Conservation (phyloP, 2,113 vertebrate genomes). For the Silurus meridionalis region DNA sequence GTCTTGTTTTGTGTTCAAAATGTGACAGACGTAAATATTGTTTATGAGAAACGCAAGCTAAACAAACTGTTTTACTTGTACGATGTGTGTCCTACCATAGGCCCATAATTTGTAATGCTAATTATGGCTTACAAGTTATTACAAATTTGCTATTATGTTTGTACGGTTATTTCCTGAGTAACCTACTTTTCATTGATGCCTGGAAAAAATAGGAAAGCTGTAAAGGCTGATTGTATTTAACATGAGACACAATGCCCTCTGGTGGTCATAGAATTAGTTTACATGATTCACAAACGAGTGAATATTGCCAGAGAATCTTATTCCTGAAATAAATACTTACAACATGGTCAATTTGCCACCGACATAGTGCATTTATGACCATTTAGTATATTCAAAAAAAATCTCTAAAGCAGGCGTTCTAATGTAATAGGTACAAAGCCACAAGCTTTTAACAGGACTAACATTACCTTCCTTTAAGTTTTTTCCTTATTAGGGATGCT, state of each 20-base stretch:
- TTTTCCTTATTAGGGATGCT: neutral
- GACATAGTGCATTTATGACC: neutral
- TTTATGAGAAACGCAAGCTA: neutral
- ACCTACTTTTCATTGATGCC: neutral
- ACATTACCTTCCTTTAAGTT: too few species aligned
- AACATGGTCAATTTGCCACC: neutral
- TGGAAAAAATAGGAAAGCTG: neutral
- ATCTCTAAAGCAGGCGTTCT: neutral
- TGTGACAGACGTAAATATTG: neutral
- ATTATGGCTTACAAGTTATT: neutral
- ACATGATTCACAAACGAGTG: neutral
- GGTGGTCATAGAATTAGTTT: constrained; percentile 59
- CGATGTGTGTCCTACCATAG: neutral
- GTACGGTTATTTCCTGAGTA: neutral
- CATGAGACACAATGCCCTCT: constrained; percentile 63
- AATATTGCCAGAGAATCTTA: neutral
- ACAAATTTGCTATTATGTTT: neutral
- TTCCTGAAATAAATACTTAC: neutral
- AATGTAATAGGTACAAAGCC: neutral
- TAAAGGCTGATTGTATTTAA: constrained; percentile 11
- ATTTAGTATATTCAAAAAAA: neutral
- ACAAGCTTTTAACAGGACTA: neutral
- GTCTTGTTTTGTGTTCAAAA: neutral
- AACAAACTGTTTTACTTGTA: neutral
- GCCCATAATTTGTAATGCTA: neutral